Conservation (phyloP, 2,888 invertebrate genomes). For the Pandemis corylana region DNA sequence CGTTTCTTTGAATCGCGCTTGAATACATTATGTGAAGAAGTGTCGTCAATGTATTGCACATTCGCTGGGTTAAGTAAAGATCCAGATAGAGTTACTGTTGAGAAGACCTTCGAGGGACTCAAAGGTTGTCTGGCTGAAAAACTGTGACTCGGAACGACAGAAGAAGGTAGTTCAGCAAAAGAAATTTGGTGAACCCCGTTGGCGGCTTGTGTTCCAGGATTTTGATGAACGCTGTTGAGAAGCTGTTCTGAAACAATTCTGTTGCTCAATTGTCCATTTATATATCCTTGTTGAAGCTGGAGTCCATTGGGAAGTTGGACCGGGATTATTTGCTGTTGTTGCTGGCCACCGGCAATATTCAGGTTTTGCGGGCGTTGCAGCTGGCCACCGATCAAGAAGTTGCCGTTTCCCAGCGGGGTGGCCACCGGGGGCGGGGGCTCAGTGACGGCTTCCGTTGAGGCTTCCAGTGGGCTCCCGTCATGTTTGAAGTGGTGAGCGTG, state of each 20-base stretch:
- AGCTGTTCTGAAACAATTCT: slow-evolving; percentile 85
- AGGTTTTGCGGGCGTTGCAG: slow-evolving; percentile 85
- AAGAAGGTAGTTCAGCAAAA: slow-evolving; percentile 49
- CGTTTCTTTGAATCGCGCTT: slow-evolving; percentile 79
- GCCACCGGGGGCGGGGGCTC: slow-evolving; percentile 79
- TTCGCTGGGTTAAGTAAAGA: slow-evolving; percentile 85
- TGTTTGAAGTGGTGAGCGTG: slow-evolving; percentile 93
- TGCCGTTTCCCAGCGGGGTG: slow-evolving; percentile 79
- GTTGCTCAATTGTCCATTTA: slow-evolving; percentile 87
- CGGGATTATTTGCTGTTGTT: slow-evolving; percentile 73
- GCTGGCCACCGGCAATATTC: slow-evolving; percentile 75
- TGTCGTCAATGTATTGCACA: slow-evolving; percentile 86
- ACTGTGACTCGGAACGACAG: slow-evolving; percentile 56
- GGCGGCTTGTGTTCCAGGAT: slow-evolving; percentile 51
- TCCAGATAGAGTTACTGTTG: slow-evolving; percentile 70
- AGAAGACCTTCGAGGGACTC: slow-evolving; percentile 62
- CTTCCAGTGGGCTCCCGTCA: slow-evolving; percentile 87
- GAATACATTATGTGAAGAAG: slow-evolving; percentile 77
- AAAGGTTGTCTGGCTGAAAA: slow-evolving; percentile 43
- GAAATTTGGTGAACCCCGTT: slow-evolving; percentile 53
- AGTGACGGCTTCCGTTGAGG: slow-evolving; percentile 85
- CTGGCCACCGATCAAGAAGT: slow-evolving; percentile 87
- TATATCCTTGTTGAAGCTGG: slow-evolving; percentile 83
- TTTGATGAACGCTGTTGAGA: slow-evolving; percentile 66
- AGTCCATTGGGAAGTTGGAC: slow-evolving; percentile 78